Base-by-base conservation (phyloP, 2,113 vertebrate species). In the Etheostoma spectabile region DNA sequence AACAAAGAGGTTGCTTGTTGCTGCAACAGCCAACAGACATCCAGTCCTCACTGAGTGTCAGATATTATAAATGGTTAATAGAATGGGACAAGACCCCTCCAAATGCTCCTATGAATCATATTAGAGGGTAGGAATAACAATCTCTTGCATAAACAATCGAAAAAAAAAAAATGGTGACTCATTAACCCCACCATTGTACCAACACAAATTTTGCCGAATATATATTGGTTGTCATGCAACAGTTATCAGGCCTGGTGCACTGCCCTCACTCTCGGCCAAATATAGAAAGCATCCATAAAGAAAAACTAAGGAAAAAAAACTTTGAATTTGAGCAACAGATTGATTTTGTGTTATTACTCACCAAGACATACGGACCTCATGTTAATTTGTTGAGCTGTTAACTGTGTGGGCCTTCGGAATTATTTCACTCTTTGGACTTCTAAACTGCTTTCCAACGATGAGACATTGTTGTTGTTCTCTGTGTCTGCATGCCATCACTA, bases 401-500 rank as follows among this genome's bases (percentile, higher is more conserved):
- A 56, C 18, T 64, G 38, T 52, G 38, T 51, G 75, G 66, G 80
- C 42, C 53, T 67, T 59, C 60, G 68, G 64, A 78, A 75, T 21
- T 19, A 22, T 30, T 63, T 38, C 64, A 24, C 21, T 61, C n/a
- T 35, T 55, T 67, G n/a, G 19, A 19, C 61, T 35, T 57, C 55
- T 53, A 3, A 22, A 42, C 53, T 49, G 24, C 55, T 68, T 55
- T 74, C 49, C 48, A 30, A 19, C 14, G 0, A 27, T 48, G 30
- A 74, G 27, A 46, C 16, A 69, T 19, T 72, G 19, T 22, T 86
- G 14, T 15, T 24, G 3, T 46, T 67, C n/a, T 71, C 55, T 69
- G 64, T 16, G 1, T 77, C 64, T 70, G 62, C 73, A 45, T 27
- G 55, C 74, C 63, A 69, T 82, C 79, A 83, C 62, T 27, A 21